Evolutionary conservation across 2,797 vertebrate genomes (phyloP).

Genomic region (Euthynnus affinis): DNA sequence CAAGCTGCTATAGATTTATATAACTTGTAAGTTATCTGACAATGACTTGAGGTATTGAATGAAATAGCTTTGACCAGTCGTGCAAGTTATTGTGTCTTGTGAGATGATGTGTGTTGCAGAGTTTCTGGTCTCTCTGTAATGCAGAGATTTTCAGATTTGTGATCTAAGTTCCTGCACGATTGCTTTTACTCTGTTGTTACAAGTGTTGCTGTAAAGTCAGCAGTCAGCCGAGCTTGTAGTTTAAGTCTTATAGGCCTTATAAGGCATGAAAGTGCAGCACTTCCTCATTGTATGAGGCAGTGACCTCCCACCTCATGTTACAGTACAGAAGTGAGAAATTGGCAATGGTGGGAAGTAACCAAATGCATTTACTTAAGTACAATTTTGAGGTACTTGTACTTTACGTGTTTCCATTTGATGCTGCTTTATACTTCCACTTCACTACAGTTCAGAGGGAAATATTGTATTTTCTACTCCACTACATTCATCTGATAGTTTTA

Average conservation of each 20-base stretch:
- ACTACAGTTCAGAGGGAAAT: too few relatives aligned
- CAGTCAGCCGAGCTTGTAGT: neutral
- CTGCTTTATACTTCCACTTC: too few relatives aligned
- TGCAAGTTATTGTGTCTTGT: neutral
- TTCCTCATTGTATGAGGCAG: constrained; percentile 54
- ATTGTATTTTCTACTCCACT: too few relatives aligned
- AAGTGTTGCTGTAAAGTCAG: neutral
- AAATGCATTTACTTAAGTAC: too few relatives aligned
- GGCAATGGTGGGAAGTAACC: too few relatives aligned
- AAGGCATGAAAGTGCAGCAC: constrained; percentile 54
- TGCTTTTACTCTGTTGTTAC: neutral
- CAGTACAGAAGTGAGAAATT: neutral
- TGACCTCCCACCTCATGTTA: constrained; percentile 24
- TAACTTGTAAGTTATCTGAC: neutral
- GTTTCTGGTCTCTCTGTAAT: neutral
- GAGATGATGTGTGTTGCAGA: too few relatives aligned
- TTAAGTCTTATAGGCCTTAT: constrained; percentile 48
- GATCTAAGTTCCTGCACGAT: rapidly evolving
- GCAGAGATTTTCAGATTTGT: neutral
- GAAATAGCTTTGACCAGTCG: neutral
- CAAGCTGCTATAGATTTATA: neutral
- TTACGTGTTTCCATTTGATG: too few relatives aligned
- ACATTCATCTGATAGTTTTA: too few relatives aligned
- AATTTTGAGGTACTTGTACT: too few relatives aligned
- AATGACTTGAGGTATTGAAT: neutral